These are phyloP conservation scores for Platycheirus rosarum DNA, from an alignment of 2,888 invertebrate species.

Conservation along the genomic window DNA sequence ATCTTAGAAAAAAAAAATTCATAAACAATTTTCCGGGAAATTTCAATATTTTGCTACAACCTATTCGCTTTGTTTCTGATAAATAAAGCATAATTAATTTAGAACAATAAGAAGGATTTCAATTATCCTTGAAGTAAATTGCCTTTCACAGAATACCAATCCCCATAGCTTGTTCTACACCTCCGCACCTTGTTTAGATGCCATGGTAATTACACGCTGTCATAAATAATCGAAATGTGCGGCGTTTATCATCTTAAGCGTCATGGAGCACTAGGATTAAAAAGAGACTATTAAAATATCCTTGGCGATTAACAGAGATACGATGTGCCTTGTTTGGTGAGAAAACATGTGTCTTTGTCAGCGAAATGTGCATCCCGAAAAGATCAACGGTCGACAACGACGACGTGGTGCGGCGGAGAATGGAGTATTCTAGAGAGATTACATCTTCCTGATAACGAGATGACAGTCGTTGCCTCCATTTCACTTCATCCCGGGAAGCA, in stretches of 20 bases:
- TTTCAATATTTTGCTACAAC: no score
- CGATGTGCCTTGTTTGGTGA: conserved; percentile 40
- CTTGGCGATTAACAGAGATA: conserved; percentile 38
- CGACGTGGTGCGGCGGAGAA: background rate
- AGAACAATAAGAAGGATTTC: conserved; percentile 57
- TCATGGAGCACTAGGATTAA: conserved; percentile 21
- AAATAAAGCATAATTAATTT: conserved; percentile 8
- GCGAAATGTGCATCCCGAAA: conserved; percentile 42
- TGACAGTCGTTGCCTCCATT: conserved; percentile 63
- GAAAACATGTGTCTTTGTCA: conserved; percentile 69
- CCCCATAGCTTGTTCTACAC: no score
- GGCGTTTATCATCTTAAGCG: conserved; percentile 34
- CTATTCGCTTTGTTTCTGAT: no score
- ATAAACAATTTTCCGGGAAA: no score
- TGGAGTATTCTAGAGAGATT: conserved; percentile 35
- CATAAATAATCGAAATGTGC: conserved; percentile 59
- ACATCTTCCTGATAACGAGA: conserved; percentile 55
- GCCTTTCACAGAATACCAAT: background rate
- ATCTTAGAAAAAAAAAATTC: no score
- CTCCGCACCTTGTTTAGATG: background rate
- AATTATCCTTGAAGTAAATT: conserved; percentile 12
- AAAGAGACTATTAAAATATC: conserved; percentile 17
- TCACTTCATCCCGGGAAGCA: conserved; percentile 1
- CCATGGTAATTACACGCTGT: background rate
- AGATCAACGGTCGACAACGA: conserved; percentile 29